Base-by-base conservation (phyloP, 2,888 invertebrate species). In the Stenodera caucasica region DNA sequence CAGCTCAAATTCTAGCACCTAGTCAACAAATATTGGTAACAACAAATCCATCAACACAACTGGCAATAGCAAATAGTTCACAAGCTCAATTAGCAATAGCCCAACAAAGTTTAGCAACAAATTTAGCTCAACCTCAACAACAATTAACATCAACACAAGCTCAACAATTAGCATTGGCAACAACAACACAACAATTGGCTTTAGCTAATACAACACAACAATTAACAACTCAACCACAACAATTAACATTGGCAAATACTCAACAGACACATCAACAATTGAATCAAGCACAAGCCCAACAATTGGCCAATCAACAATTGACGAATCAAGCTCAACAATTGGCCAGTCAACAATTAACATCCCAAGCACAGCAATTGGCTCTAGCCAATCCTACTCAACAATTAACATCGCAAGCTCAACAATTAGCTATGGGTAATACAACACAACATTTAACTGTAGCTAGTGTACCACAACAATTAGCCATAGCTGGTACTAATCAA, bases 1-100 rank as follows among this genome's bases (percentile, higher is more conserved):
- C 82, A 4, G 82, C 83, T 49, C 84, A 84, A 68, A 77, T 81
- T 30, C 66, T 81, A 59, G 81, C 81, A 6, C 80, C 81, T 49
- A 81, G 80, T 69, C 81, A 81, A 66, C 81, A 81, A 65, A 81
- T 81, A 49, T 71, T 81, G 45, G 80, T 80, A 29, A 80, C 79
- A 21, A 80, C 80, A 30, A 80, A 80, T 67, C 80, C 79, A 33
- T 66, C 79, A 3, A 72, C 78, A 14, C 80, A 80, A 67, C 60
- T 80, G 29, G 76, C 79, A n/a, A 67, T 80, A 40, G 79, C 78
- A 1, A 80, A 75, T 63, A 80, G 75, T 67, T 77, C 78, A 12
- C 78, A 79, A 66, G 79, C 79, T 7, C 80, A 80, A 58, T 67
- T 80, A 33, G 79, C 80, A 11, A 79, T 80, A 55, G 80, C 80